Evolutionary conservation across 2,888 invertebrate species (phyloP).

Genomic region (Lagria hirta): DNA sequence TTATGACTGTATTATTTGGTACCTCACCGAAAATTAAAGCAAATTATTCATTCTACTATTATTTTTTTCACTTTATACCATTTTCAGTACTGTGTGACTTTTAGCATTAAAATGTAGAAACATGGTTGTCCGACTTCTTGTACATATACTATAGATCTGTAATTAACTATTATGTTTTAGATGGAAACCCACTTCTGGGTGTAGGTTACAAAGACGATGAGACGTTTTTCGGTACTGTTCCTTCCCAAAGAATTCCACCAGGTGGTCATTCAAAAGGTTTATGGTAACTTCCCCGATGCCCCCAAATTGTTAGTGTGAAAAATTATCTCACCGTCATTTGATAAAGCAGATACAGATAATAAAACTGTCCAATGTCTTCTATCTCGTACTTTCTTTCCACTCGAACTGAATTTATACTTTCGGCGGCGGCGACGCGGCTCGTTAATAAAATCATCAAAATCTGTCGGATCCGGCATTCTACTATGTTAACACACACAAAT

Average conservation of each 20-base stretch:
- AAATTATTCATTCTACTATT: too few relatives aligned
- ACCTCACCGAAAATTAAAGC: too few relatives aligned
- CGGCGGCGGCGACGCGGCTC: conserved; percentile 41
- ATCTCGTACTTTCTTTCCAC: too few relatives aligned
- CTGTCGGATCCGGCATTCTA: conserved; percentile 41
- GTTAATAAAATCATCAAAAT: conserved; percentile 40
- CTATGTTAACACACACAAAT: conserved; percentile 13
- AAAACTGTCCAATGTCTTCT: conserved; percentile 42
- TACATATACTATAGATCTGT: conserved; percentile 1
- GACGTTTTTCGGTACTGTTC: conserved; percentile 4
- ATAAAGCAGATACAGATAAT: conserved; percentile 40
- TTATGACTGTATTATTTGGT: too few relatives aligned
- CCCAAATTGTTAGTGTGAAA: conserved; percentile 10
- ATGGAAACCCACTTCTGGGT: conserved; percentile 51
- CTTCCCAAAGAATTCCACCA: conserved; percentile 43
- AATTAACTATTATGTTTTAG: conserved; percentile 36
- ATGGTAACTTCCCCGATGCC: conserved; percentile 42
- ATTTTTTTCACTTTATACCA: too few relatives aligned
- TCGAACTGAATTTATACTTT: conserved; percentile 41
- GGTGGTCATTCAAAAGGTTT: conserved; percentile 51
- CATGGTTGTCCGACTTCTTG: neutral
- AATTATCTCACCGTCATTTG: conserved; percentile 32
- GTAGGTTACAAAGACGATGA: conserved; percentile 43
- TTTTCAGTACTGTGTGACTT: too few relatives aligned
- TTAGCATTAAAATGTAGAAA: neutral